Base-by-base conservation (phyloP, 2,888 invertebrate species). In the Nomada ferruginata region DNA sequence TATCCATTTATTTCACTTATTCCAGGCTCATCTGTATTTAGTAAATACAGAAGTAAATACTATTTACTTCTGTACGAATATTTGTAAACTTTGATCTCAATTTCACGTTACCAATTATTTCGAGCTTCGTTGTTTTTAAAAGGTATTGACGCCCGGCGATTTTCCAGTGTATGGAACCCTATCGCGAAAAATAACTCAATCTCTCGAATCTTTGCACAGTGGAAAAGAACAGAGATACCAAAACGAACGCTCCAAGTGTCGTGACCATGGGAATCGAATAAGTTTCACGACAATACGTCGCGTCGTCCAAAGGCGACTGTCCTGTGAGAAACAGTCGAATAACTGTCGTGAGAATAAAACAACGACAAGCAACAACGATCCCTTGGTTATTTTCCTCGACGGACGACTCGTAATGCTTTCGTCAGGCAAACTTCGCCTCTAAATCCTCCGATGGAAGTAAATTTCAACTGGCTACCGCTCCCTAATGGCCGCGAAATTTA, bases 401-500 rank as follows among this genome's bases (percentile, higher is more conserved):
- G 23, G 44, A 61, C 53, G 5, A 13, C 55, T 57, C 26, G 60
- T 29, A 26, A 79, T 59, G 64, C 52, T 79, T 50, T 63, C 64
- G n/a, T 68, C 64, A 23, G 47, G 3, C 7, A 2, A 64, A 66
- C 59, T 70, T 60, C 5, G 5, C 64, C 11, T 59, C 50, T 36
- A 52, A 18, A 11, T 23, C 20, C 29, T 57, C 57, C 20, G 4
- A 13, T 42, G 29, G 11, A 68, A 44, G 60, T 77, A 66, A 52
- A 68, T 80, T 73, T 63, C 50, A 53, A 52, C 65, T 20, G 36
- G 36, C 52, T 20, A 23, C 47, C 57, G 26, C n/a, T 9, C 44
- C 36, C 29, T 74, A 80, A 81, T 61, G 74, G 47, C 53, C 50
- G 53, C 52, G 80, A 68, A 73, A 81, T 73, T 81, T 80, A 73